Conservation (phyloP, 1,140 invertebrate genomes). For the Eupristina koningsbergeri region DNA sequence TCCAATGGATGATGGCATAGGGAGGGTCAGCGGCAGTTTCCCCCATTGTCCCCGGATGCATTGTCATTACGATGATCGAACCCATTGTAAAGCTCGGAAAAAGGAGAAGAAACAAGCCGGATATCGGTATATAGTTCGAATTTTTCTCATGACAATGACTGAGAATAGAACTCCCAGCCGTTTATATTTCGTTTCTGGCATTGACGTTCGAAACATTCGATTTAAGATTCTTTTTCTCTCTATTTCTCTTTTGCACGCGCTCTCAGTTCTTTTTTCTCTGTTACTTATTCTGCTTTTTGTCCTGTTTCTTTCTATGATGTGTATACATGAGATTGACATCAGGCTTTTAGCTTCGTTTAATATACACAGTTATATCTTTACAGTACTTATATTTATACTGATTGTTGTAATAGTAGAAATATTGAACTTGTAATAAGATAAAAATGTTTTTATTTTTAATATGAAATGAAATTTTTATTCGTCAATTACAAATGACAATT, state of each 20-base stretch:
- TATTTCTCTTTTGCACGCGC: neutral
- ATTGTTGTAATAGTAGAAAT: conserved; percentile 41
- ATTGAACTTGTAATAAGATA: conserved; percentile 36
- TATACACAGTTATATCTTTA: neutral
- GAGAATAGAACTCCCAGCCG: conserved; percentile 56
- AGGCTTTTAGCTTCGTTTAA: conserved; percentile 37
- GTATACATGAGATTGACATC: conserved; percentile 61
- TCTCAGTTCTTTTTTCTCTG: neutral
- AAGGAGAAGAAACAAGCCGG: conserved; percentile 50
- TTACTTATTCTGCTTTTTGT: neutral
- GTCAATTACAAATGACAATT: neutral
- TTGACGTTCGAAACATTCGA: conserved; percentile 62
- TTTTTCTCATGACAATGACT: conserved; percentile 58
- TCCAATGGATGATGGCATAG: neutral
- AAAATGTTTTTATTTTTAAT: conserved; percentile 49
- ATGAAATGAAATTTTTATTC: conserved; percentile 44
- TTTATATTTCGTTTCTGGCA: conserved; percentile 60
- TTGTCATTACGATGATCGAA: conserved; percentile 49
- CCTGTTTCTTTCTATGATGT: conserved; percentile 29
- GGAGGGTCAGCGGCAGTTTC: neutral
- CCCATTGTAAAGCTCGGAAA: conserved; percentile 26
- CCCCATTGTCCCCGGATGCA: conserved; percentile 35
- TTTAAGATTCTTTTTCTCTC: conserved; percentile 38
- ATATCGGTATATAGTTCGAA: conserved; percentile 58
- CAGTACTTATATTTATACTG: no score